These are phyloP conservation scores for Spinus olivaceus DNA, from an alignment of 2,797 vertebrate species.

Conservation along the genomic window DNA sequence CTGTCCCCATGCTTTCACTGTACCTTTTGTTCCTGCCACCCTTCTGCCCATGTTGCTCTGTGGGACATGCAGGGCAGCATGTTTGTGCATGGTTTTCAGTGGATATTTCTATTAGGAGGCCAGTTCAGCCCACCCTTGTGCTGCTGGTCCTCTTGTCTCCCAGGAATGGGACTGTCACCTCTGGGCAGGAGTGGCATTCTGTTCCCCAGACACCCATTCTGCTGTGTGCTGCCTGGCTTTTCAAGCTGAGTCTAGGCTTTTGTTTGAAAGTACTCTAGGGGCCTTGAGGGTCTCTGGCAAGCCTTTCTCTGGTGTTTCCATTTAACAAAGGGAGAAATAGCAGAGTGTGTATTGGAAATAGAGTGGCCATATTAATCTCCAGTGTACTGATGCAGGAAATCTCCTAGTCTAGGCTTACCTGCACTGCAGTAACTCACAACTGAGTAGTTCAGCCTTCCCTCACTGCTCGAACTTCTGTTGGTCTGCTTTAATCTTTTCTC, in stretches of 20 bases:
- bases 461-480: not conserved
- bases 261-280: not conserved
- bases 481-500: not conserved
- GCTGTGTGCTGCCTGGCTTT: not conserved
- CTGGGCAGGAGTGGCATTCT: not conserved
- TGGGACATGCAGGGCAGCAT: not conserved
- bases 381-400: not conserved
- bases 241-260: not conserved
- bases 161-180: not conserved
- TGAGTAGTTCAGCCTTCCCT: not conserved
- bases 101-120: not conserved
- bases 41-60: not conserved
- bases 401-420: not conserved
- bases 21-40: not conserved
- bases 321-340: not conserved
- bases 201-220: not conserved
- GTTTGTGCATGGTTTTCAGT: not conserved
- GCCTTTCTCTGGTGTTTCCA: not conserved
- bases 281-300: not conserved
- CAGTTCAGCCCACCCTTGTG: not conserved
- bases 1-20: not conserved
- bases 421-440: not conserved
- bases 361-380: not conserved
- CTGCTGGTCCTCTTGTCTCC: not conserved
- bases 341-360: not conserved